Conservation (phyloP, 2,797 vertebrate species). For the Onychomys leucogaster region DNA sequence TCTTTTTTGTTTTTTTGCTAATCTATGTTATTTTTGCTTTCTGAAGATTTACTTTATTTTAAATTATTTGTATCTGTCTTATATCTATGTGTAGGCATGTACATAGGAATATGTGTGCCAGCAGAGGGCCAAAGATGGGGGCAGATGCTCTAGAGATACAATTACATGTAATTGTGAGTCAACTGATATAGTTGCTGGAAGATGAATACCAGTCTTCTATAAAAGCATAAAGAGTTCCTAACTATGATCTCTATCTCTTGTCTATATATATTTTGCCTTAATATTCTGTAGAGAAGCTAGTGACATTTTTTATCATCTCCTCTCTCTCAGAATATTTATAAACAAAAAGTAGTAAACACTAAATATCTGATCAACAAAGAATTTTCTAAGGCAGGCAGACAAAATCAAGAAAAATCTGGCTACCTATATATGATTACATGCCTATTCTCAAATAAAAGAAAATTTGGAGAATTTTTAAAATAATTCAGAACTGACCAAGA, state of each 20-base stretch:
- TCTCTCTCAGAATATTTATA: neutral
- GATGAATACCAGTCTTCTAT: neutral
- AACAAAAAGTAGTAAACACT: neutral
- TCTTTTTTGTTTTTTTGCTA: too few relatives aligned
- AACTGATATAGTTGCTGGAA: neutral
- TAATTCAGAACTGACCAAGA: neutral
- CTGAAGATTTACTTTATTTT: neutral
- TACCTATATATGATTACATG: neutral
- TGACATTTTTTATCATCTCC: neutral
- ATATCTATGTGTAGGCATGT: neutral
- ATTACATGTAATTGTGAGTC: neutral
- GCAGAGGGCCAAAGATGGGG: too few relatives aligned
- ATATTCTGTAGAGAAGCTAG: neutral
- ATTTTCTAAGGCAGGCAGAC: neutral
- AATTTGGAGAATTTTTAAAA: neutral
- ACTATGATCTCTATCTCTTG: neutral
- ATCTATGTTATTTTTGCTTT: neutral
- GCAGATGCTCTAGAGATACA: neutral
- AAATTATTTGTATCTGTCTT: neutral
- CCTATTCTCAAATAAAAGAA: neutral
- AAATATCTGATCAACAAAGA: neutral
- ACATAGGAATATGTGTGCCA: neutral
- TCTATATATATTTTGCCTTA: neutral
- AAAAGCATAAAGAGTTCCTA: neutral
- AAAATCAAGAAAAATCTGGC: neutral